Evolutionary conservation across 2,797 vertebrate species (phyloP).

Genomic region (Capromys pilorides): DNA sequence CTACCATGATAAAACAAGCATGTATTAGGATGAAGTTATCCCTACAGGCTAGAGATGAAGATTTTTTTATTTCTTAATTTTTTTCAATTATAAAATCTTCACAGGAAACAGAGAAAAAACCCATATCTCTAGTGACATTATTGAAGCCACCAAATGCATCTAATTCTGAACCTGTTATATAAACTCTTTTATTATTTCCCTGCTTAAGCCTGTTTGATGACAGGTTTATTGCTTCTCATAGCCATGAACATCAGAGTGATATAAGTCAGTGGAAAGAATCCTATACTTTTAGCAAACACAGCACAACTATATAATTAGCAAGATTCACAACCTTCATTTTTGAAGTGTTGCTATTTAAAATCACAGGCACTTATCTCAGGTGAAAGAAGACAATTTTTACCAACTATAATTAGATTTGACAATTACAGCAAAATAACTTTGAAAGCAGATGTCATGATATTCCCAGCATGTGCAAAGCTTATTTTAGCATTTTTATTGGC

Average conservation of each 20-base stretch:
- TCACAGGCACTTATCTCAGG: constrained; percentile 62
- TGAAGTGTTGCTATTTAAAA: constrained; percentile 71
- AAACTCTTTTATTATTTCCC: background rate
- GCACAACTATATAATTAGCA: constrained; percentile 47
- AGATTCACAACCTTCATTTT: constrained; percentile 55
- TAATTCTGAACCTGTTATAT: constrained; percentile 6
- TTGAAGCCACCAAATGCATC: background rate
- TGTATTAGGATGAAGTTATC: background rate
- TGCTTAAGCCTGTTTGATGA: background rate
- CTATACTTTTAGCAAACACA: constrained; percentile 18
- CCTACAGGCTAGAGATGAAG: constrained; percentile 20
- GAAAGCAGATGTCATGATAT: constrained; percentile 74
- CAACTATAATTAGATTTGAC: constrained; percentile 70
- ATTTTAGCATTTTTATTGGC: constrained; percentile 73
- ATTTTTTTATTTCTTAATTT: background rate
- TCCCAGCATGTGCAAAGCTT: constrained; percentile 65
- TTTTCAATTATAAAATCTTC: background rate
- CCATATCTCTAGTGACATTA: background rate
- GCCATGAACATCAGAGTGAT: background rate
- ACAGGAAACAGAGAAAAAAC: constrained; percentile 8
- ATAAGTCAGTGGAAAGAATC: constrained; percentile 24
- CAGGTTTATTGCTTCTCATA: background rate
- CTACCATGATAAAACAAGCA: background rate
- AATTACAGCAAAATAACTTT: constrained; percentile 70
- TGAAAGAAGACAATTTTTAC: constrained; percentile 74